Base-by-base conservation (phyloP, 2,113 vertebrate species). In the Eubucco bourcierii region DNA sequence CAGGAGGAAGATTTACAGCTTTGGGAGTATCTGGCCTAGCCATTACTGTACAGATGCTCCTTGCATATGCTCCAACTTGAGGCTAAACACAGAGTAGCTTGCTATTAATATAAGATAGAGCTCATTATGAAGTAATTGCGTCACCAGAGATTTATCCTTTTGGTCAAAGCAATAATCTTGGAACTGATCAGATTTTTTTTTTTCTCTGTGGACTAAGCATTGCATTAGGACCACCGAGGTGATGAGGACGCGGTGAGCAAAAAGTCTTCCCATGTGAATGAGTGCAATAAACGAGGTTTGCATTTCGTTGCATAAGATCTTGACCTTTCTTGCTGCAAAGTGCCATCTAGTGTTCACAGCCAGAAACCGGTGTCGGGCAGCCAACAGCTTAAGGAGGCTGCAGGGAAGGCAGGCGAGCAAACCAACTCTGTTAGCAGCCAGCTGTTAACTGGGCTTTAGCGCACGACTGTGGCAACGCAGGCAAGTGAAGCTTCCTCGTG, bases 341-440 rank as follows among this genome's bases (percentile, higher is more conserved):
- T 95, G 96, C 98, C 98, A 97, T 92, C 98, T 98, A 93, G 97
- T 86, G 98, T 79, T 95, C 31, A 19, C 67, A 61, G 37, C 59
- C 2, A 68, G 55, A 18, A 58, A 14, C 4, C 2, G 9, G 9
- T 23, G 52, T 25, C 56, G 19, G 84, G 15, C 75, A 84, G 60
- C 10, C 23, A 59, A 29, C 64, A 16, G 79, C 46, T 90, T 34
- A 4, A 31, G 50, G 34, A 33, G 31, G 12, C 33, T 47, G 2
- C 47, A 53, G 73, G 44, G 46, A 76, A 66, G 37, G 67, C 76
- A 91, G 34, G 29, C 46, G 44, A 47, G 15, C 25, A 80, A 84
- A 29, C 17, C 27, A 70, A 13, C 41, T 47, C 21, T 27, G 47
- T 29, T 71, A 70, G 52, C 65, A 34, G 9, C n/a, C 68, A 89